These are phyloP conservation scores for Fabriciana adippe DNA, from an alignment of 2,888 invertebrate genomes.

Conservation along the genomic window DNA sequence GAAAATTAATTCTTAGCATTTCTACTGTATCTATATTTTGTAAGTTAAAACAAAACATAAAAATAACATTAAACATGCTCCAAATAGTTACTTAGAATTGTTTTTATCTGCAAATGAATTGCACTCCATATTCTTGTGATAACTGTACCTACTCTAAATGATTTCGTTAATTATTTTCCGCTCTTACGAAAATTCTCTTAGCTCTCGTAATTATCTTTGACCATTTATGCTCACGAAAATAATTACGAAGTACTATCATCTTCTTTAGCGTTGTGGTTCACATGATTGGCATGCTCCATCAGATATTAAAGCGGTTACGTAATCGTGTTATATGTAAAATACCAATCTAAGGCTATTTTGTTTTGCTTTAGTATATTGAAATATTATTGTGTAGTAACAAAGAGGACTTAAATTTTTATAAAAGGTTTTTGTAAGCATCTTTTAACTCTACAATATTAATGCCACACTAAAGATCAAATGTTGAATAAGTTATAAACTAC, in stretches of 20 bases:
- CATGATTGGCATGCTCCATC: conserved; percentile 33
- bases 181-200: conserved; percentile 29
- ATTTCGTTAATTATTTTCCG: conserved; percentile 22
- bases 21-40: too few relatives aligned
- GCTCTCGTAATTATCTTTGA: conserved; percentile 37
- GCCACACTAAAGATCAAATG: too few relatives aligned
- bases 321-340: not conserved
- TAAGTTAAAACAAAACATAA: too few relatives aligned
- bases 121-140: conserved; percentile 6
- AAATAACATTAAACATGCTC: not conserved
- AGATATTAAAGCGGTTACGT: conserved; percentile 28
- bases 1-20: too few relatives aligned
- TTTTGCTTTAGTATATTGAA: not conserved
- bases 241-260: conserved; percentile 40
- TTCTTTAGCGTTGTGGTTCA: conserved; percentile 32
- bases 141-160: conserved; percentile 20
- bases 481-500: too few relatives aligned
- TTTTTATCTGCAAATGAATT: not conserved
- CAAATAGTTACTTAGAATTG: not conserved
- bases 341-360: conserved; percentile 3
- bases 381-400: not conserved
- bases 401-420: too few relatives aligned
- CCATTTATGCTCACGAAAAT: conserved; percentile 38
- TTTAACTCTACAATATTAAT: too few relatives aligned
- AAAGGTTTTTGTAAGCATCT: too few relatives aligned